phyloP scores from a whole-genome alignment of 2,113 vertebrate genomes.

The Corydoras sp. region DNA sequence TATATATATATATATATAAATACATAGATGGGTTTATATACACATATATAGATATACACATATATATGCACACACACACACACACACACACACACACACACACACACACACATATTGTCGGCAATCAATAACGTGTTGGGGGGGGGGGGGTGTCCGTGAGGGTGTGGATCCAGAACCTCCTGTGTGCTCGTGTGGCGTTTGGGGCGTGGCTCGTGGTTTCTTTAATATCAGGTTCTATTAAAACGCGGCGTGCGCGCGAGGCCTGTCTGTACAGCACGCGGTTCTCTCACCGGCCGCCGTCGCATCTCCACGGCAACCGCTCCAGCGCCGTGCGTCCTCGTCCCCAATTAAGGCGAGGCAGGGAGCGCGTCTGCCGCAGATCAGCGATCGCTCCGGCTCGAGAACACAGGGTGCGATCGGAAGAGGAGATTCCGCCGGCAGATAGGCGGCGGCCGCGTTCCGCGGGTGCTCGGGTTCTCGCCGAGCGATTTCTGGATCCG shows the following conservation, averaged over 20 bases:
- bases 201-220: too few relatives aligned
- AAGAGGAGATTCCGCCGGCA: slow-evolving; percentile 14
- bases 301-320: slow-evolving; percentile 26
- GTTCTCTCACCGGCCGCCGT: slow-evolving; percentile 19
- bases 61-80: too few relatives aligned
- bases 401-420: slow-evolving; percentile 30
- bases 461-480: too few relatives aligned
- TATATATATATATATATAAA: too few relatives aligned
- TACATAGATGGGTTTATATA: too few relatives aligned
- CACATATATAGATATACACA: not conserved
- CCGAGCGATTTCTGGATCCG: slow-evolving; percentile 4
- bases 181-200: too few relatives aligned
- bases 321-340: slow-evolving; percentile 18
- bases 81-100: not conserved
- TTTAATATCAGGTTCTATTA: not conserved
- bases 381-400: slow-evolving; percentile 12
- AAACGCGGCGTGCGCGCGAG: not conserved
- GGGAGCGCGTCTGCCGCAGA: slow-evolving; percentile 25
- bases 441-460: not conserved
- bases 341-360: slow-evolving; percentile 31
- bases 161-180: too few relatives aligned
- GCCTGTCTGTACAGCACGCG: not conserved
- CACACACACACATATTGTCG: too few relatives aligned
- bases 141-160: too few relatives aligned
- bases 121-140: too few relatives aligned